A percentile compares a stretch with the other conserved stretches of the same genome.
Evolutionary conservation across 2,797 vertebrate genomes (phyloP).

Genomic region (Lutjanus argentimaculatus): DNA sequence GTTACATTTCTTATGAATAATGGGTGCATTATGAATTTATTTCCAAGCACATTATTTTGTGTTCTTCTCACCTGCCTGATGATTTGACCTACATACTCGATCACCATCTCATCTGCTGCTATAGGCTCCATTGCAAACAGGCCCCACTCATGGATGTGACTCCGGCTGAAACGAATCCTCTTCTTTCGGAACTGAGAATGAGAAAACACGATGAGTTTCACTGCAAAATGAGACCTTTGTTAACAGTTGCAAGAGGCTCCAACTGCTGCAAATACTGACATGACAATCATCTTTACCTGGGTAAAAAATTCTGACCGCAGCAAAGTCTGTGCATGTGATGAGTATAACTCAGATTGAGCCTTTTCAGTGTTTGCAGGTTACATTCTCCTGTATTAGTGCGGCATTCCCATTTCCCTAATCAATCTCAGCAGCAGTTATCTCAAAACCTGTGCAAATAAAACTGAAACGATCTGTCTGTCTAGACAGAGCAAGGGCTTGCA

Average conservation of each 20-base stretch:
- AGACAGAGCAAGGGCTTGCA: too few species aligned
- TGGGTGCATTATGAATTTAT: neutral
- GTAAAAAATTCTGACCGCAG: neutral
- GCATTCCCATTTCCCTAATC: too few species aligned
- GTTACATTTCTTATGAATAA: neutral
- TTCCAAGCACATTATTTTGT: neutral
- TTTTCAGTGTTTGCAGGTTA: neutral
- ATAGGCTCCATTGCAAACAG: slow-evolving; percentile 99
- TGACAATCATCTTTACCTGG: too few species aligned
- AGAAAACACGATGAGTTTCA: slow-evolving; percentile 11
- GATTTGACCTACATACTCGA: slow-evolving; percentile 98
- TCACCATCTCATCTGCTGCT: slow-evolving; percentile 98
- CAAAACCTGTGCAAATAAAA: too few species aligned
- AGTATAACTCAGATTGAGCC: neutral
- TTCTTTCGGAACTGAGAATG: slow-evolving; percentile 94
- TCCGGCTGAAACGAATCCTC: slow-evolving; percentile 94
- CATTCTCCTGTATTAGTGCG: too few species aligned
- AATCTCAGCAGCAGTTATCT: too few species aligned
- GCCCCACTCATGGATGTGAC: slow-evolving; percentile 99
- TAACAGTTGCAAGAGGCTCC: neutral
- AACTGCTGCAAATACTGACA: neutral
- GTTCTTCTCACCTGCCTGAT: slow-evolving; percentile 93
- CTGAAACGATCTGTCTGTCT: too few species aligned
- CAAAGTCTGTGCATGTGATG: neutral
- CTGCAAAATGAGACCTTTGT: neutral